Percentiles rank a stretch among this genome's conserved stretches.
Conservation (phyloP, 2,888 invertebrate species). For the Drosophila anomelani region DNA sequence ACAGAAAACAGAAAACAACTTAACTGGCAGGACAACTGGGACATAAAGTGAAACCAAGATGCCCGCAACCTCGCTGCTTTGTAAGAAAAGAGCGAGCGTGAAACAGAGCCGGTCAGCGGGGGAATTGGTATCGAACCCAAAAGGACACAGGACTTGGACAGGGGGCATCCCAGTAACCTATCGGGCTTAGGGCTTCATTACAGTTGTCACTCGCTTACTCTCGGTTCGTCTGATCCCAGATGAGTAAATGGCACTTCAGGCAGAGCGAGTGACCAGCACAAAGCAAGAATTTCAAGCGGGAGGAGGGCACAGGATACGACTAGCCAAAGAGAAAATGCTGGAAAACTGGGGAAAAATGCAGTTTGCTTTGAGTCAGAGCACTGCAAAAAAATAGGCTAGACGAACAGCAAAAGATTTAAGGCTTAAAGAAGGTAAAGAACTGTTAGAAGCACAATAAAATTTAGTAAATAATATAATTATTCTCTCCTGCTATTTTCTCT, state of each 20-base stretch:
- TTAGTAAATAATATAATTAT: not conserved
- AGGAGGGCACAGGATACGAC: slow-evolving; percentile 5
- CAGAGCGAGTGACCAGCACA: slow-evolving; percentile 28
- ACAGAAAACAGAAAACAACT: slow-evolving; percentile 30
- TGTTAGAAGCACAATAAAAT: not conserved
- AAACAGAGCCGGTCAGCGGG: slow-evolving; percentile 3
- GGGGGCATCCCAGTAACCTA: not conserved
- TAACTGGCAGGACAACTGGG: slow-evolving; percentile 3
- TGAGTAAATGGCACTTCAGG: slow-evolving; percentile 40
- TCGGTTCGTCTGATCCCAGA: slow-evolving; percentile 25
- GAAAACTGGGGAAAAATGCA: slow-evolving; percentile 3
- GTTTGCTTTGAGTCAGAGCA: slow-evolving; percentile 1
- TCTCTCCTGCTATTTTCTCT: not conserved
- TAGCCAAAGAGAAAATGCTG: slow-evolving; percentile 21
- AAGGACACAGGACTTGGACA: slow-evolving; percentile 1
- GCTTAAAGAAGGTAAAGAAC: not conserved
- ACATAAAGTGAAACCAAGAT: slow-evolving; percentile 26
- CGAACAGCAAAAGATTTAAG: not conserved
- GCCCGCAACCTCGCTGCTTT: slow-evolving; percentile 31
- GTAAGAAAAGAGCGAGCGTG: slow-evolving; percentile 12
- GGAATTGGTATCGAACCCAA: slow-evolving; percentile 27
- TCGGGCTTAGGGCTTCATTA: slow-evolving; percentile 8
- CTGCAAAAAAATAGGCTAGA: not conserved
- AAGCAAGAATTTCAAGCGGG: slow-evolving; percentile 23
- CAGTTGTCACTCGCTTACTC: slow-evolving; percentile 22